Base-by-base conservation (phyloP, 1,140 invertebrate genomes). In the Drosophila tropicalis region DNA sequence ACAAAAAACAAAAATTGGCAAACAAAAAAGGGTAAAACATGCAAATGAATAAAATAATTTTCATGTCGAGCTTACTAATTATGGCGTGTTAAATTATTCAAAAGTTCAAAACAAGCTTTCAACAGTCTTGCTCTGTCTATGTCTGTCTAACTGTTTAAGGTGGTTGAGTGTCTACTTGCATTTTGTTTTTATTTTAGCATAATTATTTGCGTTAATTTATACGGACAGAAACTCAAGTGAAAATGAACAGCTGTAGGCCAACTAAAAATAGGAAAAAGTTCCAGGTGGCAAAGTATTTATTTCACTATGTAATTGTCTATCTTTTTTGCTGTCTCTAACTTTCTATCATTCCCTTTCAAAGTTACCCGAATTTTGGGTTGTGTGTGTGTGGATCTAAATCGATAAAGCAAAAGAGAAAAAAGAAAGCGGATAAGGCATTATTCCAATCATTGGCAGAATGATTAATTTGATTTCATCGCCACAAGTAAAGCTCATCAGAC, bases 401-500 rank as follows among this genome's bases (percentile, higher is more conserved):
- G 54, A 77, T 61, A 78, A 60, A 22, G 66, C 22, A 54, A 70
- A 41, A 61, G 4, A 19, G 17, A 63, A 55, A 56, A 51, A 1
- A 22, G 2, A 19, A 36, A 65, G 15, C 34, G 12, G n/a, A 19
- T 9, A 17, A 9, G 54, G 19, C 17, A 54, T 69, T 63, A 68
- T 70, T 29, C 61, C 62, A 77, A 71, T 81, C 67, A 80, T 77
- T 85, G 72, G 62, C 66, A 72, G 70, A 73, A 85, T 85, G 74
- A 86, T 86, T 81, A 85, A 85, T 85, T 78, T 70, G 74, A 85
- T 85, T 69, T 72, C 54, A 64, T 39, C 15, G 62, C 17, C 9
- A 51, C 44, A 51, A 22, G 44, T 22, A 51, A 51, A 15, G 44
- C 44, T 51, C 44, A 51, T 51, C 44, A 51, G 44, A 51, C 19